Conservation (phyloP, 2,797 vertebrate species). For the Linurgus olivaceus region DNA sequence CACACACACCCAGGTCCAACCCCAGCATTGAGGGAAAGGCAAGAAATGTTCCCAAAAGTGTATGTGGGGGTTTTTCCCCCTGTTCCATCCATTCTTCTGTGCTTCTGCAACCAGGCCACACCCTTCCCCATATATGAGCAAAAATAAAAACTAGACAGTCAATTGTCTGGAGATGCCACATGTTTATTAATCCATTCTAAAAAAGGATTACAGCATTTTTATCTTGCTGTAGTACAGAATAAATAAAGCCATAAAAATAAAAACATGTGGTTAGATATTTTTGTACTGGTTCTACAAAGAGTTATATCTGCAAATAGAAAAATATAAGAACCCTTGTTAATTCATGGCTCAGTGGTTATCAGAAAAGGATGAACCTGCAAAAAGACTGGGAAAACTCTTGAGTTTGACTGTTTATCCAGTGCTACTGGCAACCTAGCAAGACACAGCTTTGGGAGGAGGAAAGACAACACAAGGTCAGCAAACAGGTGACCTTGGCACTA, state of each 20-base stretch:
- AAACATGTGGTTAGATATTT: conserved; percentile 35
- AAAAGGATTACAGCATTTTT: conserved; percentile 18
- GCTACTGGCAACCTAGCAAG: neutral
- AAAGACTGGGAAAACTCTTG: neutral
- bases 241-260: conserved; percentile 64
- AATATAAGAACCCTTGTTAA: conserved; percentile 46
- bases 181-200: conserved; percentile 52
- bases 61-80: accelerated
- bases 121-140: neutral
- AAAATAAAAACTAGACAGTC: neutral
- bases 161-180: neutral
- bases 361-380: conserved; percentile 17
- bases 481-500: neutral
- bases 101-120: neutral
- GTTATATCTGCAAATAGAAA: conserved; percentile 49
- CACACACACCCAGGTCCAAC: accelerated
- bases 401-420: neutral
- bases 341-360: conserved; percentile 71
- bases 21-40: neutral
- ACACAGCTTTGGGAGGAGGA: accelerated
- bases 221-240: conserved; percentile 45
- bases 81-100: neutral
- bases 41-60: neutral
- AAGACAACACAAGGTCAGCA: neutral
- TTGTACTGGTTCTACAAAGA: conserved; percentile 40